Evolutionary conservation across 2,888 invertebrate species (phyloP).

Genomic region (Oscheius sp.): DNA sequence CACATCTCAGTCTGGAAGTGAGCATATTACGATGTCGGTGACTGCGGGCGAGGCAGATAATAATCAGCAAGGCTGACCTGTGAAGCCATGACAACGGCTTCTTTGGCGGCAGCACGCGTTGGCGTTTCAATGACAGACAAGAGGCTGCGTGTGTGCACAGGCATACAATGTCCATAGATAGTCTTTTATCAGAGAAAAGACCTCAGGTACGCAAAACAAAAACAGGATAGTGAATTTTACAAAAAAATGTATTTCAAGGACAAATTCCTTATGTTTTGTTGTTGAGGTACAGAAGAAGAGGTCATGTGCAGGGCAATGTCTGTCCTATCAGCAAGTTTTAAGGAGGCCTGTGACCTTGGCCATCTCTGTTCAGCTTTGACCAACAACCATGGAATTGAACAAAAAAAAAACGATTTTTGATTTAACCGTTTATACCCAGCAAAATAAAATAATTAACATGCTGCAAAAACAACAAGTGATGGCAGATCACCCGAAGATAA

Average conservation of each 20-base stretch:
- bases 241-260: no score
- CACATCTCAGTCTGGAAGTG: slow-evolving; percentile 38
- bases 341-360: no score
- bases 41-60: slow-evolving; percentile 20
- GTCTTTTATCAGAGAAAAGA: background rate
- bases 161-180: background rate
- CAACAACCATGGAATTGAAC: background rate
- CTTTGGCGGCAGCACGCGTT: slow-evolving; percentile 4
- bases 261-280: no score
- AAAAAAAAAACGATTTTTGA: no score
- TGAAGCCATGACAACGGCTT: slow-evolving; percentile 30
- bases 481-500: no score
- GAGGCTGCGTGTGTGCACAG: slow-evolving; percentile 3
- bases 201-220: background rate
- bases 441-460: no score
- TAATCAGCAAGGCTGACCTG: slow-evolving; percentile 34
- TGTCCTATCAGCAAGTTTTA: no score
- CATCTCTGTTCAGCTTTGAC: background rate
- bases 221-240: no score
- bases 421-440: no score
- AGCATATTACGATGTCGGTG: background rate
- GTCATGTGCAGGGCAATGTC: no score
- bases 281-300: no score
- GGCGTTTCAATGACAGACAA: slow-evolving; percentile 20
- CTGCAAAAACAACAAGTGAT: no score